phyloP scores from a whole-genome alignment of 1,140 invertebrate species.

The Acromyrmex heyeri region DNA sequence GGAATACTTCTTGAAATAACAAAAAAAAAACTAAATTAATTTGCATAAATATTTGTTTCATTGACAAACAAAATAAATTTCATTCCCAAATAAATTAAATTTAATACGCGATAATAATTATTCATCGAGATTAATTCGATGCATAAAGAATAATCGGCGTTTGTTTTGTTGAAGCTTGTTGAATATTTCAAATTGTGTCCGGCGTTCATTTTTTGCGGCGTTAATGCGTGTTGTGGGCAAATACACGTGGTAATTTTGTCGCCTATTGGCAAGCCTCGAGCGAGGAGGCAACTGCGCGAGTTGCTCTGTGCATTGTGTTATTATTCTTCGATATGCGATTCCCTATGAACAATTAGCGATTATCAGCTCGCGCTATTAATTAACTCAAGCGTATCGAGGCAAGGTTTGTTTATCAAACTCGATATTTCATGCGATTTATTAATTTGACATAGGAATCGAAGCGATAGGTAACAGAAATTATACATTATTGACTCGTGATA shows the following conservation, averaged over 20 bases:
- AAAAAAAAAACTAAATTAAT: neutral
- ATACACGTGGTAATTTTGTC: neutral
- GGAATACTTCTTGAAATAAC: neutral
- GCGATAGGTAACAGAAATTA: neutral
- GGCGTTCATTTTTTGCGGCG: neutral
- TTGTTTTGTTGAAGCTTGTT: neutral
- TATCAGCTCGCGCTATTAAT: conserved; percentile 22
- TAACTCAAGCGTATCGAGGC: conserved; percentile 17
- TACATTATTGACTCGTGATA: neutral
- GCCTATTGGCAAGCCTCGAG: neutral
- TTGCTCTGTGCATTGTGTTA: neutral
- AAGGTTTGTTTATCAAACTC: conserved; percentile 19
- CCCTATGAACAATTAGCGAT: conserved; percentile 23
- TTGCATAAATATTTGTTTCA: neutral
- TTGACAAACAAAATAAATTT: conserved; percentile 1
- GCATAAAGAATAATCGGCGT: neutral
- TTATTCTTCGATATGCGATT: conserved; percentile 23
- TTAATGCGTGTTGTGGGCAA: neutral
- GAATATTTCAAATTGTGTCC: conserved; percentile 11
- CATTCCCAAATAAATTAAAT: neutral
- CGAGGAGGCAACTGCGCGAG: neutral
- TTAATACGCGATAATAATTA: neutral
- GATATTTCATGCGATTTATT: conserved; percentile 24
- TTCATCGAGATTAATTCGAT: neutral
- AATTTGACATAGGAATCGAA: neutral